Evolutionary conservation across 1,140 invertebrate species (phyloP), one percentile per base, ranked within the genome.

Genomic region (Brachionus rotundiformis): DNA sequence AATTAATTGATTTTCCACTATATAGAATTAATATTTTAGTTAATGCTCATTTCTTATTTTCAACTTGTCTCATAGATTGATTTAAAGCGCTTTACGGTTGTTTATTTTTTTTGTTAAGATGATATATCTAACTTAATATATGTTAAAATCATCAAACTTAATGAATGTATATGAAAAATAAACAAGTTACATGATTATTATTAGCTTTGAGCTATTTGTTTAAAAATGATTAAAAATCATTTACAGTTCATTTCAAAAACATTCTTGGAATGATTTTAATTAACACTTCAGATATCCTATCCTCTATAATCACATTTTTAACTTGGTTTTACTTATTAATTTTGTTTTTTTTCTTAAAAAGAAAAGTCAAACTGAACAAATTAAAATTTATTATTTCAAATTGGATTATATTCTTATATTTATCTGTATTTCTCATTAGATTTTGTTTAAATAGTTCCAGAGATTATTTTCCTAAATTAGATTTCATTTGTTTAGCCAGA

Each of bases 161-260:
- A 39, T 39, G 36, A 54, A 54, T 54, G 47, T 19, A 7, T 54
- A 54, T 54, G 47, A 54, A 8, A 54, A 49, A 19, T 54, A 16
- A 54, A 54, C 16, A 25, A 54, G 16, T 54, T 54, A 54, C 19
- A 54, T 54, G 47, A 54, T 54, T 54, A 54, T 23, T 54, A 19
- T 16, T 54, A 39, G 47, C 47, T 54, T 19, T 25, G 19, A 19
- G 47, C 47, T 54, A 54, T 54, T 19, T 54, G n/a, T 6, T 54
- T 19, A 54, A 49, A 54, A 54, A 16, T 54, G 47, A 54, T 54
- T 54, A 54, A 54, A 54, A 54, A 54, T 54, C 47, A 54, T 54
- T 54, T 54, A 19, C 47, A 54, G 23, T 54, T 19, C 47, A 54
- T 16, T 54, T 54, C 47, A 54, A 16, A 54, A 54, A 54, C 16